These are phyloP conservation scores for Corythornis madagascariensis DNA, from an alignment of 2,113 vertebrate species.

Conservation along the genomic window DNA sequence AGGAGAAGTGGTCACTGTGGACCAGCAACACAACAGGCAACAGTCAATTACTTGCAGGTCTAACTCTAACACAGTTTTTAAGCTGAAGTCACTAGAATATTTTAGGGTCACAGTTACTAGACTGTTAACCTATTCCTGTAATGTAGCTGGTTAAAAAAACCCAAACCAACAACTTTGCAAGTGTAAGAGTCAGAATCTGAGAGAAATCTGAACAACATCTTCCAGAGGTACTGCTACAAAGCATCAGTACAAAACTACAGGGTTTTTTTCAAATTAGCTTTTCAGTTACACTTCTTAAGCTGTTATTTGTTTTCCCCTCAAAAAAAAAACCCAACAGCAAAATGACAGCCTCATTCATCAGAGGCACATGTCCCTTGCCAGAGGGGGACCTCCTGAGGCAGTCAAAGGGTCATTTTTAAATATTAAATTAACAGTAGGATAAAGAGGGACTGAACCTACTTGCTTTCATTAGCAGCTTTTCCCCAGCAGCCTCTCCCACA, in stretches of 20 bases:
- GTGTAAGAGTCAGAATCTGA: background rate
- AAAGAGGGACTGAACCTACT: constrained; percentile 19
- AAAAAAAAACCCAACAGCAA: background rate
- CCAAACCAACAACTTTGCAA: background rate
- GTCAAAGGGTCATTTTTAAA: constrained; percentile 37
- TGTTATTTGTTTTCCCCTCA: background rate
- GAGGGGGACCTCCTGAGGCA: background rate
- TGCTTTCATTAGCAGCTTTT: background rate
- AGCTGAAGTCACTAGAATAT: background rate
- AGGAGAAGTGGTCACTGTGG: background rate
- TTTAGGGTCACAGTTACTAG: background rate
- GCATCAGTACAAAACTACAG: background rate
- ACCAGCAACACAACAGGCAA: background rate
- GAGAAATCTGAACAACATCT: background rate
- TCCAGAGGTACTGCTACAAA: background rate
- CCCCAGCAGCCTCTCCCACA: background rate
- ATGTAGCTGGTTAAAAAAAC: background rate
- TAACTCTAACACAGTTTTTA: background rate
- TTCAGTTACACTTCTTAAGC: background rate
- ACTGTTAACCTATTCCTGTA: background rate
- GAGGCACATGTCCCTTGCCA: background rate
- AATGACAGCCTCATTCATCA: background rate
- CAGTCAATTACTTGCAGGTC: background rate
- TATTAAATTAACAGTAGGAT: constrained; percentile 35
- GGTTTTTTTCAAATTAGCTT: background rate